A percentile compares a stretch with the other conserved stretches of the same genome.
Conservation (phyloP, 2,113 vertebrate species). For the Erinaceus europaeus region DNA sequence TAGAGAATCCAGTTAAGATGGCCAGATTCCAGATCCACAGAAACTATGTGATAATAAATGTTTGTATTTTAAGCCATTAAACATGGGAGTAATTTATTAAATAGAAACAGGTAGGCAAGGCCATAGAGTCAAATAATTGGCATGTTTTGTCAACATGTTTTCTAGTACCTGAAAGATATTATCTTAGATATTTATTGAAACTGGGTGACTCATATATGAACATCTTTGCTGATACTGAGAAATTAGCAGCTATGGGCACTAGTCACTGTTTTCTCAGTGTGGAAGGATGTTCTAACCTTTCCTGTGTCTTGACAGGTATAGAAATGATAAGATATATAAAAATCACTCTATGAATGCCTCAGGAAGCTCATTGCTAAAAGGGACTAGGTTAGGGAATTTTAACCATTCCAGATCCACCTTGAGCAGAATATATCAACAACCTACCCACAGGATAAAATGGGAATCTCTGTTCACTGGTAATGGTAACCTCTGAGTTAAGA, state of each 20-base stretch:
- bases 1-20: not conserved
- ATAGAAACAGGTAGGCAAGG: too few relatives aligned
- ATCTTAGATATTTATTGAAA: not conserved
- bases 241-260: not conserved
- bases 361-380: not conserved
- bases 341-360: not conserved
- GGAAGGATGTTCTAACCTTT: not conserved
- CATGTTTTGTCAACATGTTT: not conserved
- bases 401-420: not conserved
- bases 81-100: not conserved
- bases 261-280: not conserved
- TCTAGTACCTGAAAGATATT: not conserved
- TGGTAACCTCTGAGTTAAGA: not conserved
- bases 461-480: not conserved
- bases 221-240: not conserved
- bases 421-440: not conserved
- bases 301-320: not conserved
- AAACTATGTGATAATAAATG: not conserved
- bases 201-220: not conserved
- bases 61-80: not conserved
- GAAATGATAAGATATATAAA: not conserved
- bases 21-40: not conserved
- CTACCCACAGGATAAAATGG: not conserved
- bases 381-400: not conserved
- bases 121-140: too few relatives aligned